These are phyloP conservation scores for Zalophus californianus DNA, from an alignment of 2,797 vertebrate genomes.

Conservation along the genomic window DNA sequence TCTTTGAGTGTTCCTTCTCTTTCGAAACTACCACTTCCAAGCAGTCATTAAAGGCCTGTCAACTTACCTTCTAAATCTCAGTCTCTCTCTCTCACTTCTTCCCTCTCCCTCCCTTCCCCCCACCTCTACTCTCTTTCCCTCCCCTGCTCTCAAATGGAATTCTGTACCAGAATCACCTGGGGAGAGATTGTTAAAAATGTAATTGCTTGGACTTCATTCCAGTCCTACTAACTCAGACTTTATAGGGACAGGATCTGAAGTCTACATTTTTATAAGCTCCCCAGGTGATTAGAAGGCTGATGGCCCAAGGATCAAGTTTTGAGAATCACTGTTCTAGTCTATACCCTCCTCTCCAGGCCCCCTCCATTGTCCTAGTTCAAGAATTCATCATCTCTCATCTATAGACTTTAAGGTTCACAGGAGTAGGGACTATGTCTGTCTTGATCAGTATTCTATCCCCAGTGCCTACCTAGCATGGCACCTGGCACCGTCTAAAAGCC, in stretches of 20 bases:
- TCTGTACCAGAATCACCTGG: neutral
- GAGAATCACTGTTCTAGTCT: neutral
- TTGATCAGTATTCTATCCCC: neutral
- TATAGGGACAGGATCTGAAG: neutral
- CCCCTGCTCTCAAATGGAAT: neutral
- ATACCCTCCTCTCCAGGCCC: neutral
- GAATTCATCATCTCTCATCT: neutral
- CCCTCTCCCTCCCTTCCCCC: neutral
- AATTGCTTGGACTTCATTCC: neutral
- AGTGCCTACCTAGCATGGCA: neutral
- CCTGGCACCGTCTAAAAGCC: neutral
- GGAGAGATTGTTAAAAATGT: neutral
- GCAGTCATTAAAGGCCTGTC: neutral
- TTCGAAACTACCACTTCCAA: constrained; percentile 30
- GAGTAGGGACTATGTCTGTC: neutral
- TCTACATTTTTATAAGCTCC: neutral
- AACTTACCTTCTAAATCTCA: neutral
- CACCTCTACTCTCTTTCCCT: neutral
- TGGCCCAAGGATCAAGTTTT: neutral
- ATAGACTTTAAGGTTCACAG: neutral
- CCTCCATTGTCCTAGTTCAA: neutral
- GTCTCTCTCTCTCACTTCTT: neutral
- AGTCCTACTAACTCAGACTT: neutral
- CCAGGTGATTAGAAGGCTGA: neutral
- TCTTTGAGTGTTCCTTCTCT: neutral